Conservation (phyloP, 2,797 vertebrate species). For the Phoxinus dragarum region DNA sequence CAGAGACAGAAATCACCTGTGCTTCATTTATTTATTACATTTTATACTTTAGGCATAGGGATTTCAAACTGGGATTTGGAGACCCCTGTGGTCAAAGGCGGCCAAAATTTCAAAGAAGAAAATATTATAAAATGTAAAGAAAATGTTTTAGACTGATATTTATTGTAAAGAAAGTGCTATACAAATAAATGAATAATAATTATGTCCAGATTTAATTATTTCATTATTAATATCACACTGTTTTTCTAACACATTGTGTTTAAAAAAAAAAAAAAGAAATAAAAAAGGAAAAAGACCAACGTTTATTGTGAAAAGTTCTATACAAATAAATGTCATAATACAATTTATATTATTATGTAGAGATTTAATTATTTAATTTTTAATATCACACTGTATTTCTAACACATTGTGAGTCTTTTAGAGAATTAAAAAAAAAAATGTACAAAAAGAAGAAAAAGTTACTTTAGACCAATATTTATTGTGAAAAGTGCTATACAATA, state of each 20-base stretch:
- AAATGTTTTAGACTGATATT: background rate
- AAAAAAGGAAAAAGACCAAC: background rate
- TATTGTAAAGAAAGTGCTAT: background rate
- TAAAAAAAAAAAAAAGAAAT: background rate
- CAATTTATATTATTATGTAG: background rate
- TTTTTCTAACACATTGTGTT: background rate
- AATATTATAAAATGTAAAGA: background rate
- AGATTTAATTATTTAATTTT: background rate
- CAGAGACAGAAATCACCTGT: background rate
- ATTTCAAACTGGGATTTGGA: background rate
- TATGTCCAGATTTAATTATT: background rate
- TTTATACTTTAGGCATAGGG: background rate
- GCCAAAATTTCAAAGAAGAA: background rate
- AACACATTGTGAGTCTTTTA: background rate
- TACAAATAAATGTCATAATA: too few species aligned
- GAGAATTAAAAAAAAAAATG: too few species aligned
- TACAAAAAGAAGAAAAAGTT: background rate
- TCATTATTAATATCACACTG: background rate
- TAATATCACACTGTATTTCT: background rate
- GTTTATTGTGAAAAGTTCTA: background rate
- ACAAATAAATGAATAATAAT: background rate
- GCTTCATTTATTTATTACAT: background rate
- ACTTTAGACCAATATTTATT: background rate
- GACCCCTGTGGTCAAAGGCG: background rate
- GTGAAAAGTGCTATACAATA: background rate